Conservation (phyloP, 2,797 vertebrate genomes). For the Falco peregrinus region DNA sequence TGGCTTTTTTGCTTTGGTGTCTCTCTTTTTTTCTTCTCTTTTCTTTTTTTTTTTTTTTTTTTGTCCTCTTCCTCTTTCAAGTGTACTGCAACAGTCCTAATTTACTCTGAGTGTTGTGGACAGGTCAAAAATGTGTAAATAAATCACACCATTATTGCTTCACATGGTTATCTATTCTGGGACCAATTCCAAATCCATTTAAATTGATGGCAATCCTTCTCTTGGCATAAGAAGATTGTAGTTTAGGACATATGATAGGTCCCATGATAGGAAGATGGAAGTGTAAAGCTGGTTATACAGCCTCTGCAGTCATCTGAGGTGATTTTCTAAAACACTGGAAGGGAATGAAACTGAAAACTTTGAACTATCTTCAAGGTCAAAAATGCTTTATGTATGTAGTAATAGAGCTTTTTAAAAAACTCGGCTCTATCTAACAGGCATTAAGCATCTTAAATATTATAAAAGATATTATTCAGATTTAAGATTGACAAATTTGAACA, state of each 20-base stretch:
- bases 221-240: neutral
- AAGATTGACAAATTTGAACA: neutral
- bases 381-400: neutral
- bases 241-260: neutral
- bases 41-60: neutral
- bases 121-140: constrained; percentile 16
- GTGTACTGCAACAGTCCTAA: neutral
- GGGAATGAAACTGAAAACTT: neutral
- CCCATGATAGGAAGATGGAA: neutral
- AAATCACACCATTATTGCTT: neutral
- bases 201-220: neutral
- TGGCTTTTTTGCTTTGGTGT: neutral
- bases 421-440: neutral
- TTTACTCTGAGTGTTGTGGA: neutral
- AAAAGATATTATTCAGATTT: neutral
- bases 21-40: neutral
- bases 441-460: neutral
- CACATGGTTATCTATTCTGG: neutral
- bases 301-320: neutral
- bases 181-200: constrained; percentile 32
- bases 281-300: constrained; percentile 3
- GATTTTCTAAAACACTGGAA: neutral
- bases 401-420: neutral
- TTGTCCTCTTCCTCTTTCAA: neutral
- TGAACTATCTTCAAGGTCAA: neutral